phyloP scores from a whole-genome alignment of 2,888 invertebrate genomes.

The Panorpa germanica region DNA sequence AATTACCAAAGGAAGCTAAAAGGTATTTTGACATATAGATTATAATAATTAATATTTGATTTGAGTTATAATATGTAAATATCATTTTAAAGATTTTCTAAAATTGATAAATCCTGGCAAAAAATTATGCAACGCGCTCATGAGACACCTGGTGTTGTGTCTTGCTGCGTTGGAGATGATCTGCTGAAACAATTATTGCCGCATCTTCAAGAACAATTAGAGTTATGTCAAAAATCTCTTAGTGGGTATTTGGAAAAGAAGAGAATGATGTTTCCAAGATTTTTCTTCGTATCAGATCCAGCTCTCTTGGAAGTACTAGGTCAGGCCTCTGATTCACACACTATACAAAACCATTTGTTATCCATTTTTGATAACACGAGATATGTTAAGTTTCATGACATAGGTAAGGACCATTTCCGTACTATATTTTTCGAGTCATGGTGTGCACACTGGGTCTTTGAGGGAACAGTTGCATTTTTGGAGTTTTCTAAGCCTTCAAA shows the following conservation, averaged over 20 bases:
- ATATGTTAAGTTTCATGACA: conserved; percentile 87
- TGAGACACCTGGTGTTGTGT: conserved; percentile 88
- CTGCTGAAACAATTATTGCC: conserved; percentile 77
- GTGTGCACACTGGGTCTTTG: too few species aligned
- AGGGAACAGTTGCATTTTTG: too few species aligned
- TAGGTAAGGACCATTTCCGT: conserved; percentile 25
- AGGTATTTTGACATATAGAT: too few species aligned
- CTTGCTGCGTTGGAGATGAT: conserved; percentile 93
- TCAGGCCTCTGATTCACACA: conserved; percentile 86
- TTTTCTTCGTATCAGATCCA: conserved; percentile 89
- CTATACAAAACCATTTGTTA: conserved; percentile 84
- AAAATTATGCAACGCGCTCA: conserved; percentile 95
- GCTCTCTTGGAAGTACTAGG: conserved; percentile 78
- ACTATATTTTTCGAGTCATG: too few species aligned
- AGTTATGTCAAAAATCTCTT: conserved; percentile 90
- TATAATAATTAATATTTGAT: too few species aligned
- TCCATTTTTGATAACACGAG: conserved; percentile 93
- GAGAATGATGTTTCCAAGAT: conserved; percentile 81
- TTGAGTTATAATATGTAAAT: too few species aligned
- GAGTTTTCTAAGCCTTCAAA: too few species aligned
- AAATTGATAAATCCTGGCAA: conserved; percentile 97
- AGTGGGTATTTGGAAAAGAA: conserved; percentile 88
- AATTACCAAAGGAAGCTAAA: conserved; percentile 86
- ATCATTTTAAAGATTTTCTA: conserved; percentile 86
- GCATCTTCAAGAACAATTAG: conserved; percentile 88